phyloP scores from a whole-genome alignment of 2,797 vertebrate genomes.

The Tragopan temminckii region DNA sequence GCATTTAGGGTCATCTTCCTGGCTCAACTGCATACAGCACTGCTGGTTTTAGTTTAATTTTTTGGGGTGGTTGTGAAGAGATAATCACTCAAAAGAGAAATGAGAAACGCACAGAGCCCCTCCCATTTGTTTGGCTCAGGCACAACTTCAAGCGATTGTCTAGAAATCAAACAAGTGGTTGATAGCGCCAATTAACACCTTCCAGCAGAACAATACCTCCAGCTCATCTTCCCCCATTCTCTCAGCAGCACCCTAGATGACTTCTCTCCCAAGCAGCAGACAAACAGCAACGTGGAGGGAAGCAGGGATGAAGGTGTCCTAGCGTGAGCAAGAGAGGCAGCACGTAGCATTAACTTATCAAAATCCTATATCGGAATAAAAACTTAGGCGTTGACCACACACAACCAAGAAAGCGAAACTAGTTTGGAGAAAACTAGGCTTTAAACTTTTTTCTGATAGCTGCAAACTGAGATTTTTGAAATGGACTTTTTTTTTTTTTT shows the following conservation, averaged over 20 bases:
- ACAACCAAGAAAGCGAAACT: neutral
- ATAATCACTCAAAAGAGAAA: neutral
- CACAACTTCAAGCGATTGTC: conserved; percentile 60
- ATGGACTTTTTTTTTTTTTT: neutral
- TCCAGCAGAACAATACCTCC: conserved; percentile 71
- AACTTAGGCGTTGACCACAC: neutral
- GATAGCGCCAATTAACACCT: conserved; percentile 74
- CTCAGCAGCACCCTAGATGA: conserved; percentile 31
- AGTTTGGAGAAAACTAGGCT: neutral
- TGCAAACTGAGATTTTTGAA: neutral
- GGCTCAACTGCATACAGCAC: neutral
- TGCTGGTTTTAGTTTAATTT: neutral
- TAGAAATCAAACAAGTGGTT: conserved; percentile 71
- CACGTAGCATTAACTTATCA: neutral
- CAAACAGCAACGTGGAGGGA: neutral
- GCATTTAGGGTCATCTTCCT: neutral
- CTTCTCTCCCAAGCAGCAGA: conserved; percentile 41
- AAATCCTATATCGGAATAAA: neutral
- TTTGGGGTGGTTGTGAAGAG: neutral
- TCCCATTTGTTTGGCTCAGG: conserved; percentile 59
- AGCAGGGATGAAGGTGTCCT: neutral
- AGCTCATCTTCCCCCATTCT: conserved; percentile 57
- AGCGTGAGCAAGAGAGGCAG: neutral
- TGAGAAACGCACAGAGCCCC: neutral
- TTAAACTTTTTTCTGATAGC: neutral